A percentile compares a stretch with the other conserved stretches of the same genome.
Conservation (phyloP, 2,888 invertebrate genomes). For the Aporophyla lueneburgensis region DNA sequence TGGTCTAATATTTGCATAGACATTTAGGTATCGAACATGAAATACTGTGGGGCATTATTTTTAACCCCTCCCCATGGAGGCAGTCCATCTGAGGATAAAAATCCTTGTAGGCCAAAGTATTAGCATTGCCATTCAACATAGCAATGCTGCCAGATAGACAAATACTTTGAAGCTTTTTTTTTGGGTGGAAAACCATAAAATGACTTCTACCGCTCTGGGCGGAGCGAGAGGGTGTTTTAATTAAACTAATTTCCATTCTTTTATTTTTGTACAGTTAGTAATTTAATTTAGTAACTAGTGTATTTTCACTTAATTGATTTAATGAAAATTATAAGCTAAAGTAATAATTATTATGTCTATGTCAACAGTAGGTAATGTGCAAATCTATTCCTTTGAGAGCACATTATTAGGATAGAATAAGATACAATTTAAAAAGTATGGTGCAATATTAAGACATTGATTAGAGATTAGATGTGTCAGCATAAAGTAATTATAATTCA, state of each 20-base stretch:
- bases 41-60: background rate
- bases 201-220: too few species aligned
- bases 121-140: too few species aligned
- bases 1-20: constrained; percentile 6
- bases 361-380: background rate
- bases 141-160: background rate
- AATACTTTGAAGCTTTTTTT: too few species aligned
- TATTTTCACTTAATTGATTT: too few species aligned
- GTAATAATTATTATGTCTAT: background rate
- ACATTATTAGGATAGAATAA: background rate
- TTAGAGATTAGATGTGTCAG: background rate
- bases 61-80: too few species aligned
- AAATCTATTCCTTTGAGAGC: background rate
- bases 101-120: too few species aligned
- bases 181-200: too few species aligned
- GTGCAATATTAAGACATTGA: constrained; percentile 28
- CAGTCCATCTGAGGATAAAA: too few species aligned
- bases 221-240: too few species aligned
- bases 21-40: background rate
- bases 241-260: too few species aligned
- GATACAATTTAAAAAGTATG: constrained; percentile 4
- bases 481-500: constrained; percentile 20
- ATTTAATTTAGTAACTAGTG: too few species aligned
- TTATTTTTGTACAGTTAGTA: too few species aligned
- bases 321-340: background rate